Evolutionary conservation across 2,797 vertebrate genomes (phyloP).

Genomic region (Acrocephalus scirpaceus): DNA sequence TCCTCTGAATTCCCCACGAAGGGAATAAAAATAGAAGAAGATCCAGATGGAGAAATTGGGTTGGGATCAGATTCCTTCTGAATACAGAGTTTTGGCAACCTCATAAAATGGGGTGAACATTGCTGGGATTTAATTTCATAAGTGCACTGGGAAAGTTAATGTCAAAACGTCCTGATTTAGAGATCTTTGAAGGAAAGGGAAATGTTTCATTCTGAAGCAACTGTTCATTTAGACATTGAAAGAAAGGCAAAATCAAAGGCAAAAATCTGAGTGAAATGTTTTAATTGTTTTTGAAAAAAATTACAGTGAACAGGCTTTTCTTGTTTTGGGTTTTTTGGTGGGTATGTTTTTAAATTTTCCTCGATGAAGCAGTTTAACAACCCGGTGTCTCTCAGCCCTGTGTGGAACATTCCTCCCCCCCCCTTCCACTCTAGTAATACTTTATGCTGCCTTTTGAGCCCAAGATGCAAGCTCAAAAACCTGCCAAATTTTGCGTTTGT

Average conservation of each 20-base stretch:
- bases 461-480: neutral
- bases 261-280: neutral
- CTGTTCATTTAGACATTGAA: neutral
- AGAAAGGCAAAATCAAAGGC: neutral
- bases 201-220: neutral
- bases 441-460: neutral
- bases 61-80: neutral
- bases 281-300: neutral
- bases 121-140: conserved; percentile 17
- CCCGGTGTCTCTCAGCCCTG: neutral
- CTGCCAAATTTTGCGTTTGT: neutral
- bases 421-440: neutral
- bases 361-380: neutral
- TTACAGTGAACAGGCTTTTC: neutral
- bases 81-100: neutral
- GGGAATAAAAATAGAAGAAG: conserved; percentile 45
- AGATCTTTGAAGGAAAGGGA: neutral
- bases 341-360: neutral
- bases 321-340: neutral
- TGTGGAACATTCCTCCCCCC: neutral
- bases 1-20: neutral
- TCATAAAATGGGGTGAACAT: conserved; percentile 16
- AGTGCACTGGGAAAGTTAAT: neutral
- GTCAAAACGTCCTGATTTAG: neutral
- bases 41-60: neutral